A percentile compares a stretch with the other conserved stretches of the same genome.
Conservation (phyloP, 2,888 invertebrate genomes). For the Mimumesa dahlbomi region DNA sequence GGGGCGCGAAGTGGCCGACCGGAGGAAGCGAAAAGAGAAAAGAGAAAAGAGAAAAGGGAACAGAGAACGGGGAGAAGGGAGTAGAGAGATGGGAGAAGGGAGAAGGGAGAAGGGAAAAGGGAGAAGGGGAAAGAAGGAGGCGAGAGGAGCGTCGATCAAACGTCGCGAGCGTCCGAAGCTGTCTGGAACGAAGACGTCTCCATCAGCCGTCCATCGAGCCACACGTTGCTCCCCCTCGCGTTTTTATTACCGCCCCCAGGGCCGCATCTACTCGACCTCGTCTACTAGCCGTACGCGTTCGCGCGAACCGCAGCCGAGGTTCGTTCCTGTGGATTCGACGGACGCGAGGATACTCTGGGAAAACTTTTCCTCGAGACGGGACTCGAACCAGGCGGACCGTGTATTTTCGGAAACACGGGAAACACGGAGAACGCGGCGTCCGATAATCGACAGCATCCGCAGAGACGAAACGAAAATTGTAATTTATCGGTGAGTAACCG, state of each 20-base stretch:
- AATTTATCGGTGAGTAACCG: conserved; percentile 7
- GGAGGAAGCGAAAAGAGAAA: conserved; percentile 37
- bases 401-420: too few relatives aligned
- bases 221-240: conserved; percentile 61
- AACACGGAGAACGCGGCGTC: too few relatives aligned
- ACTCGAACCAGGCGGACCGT: too few relatives aligned
- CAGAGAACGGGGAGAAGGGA: conserved; percentile 11
- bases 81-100: conserved; percentile 35
- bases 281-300: conserved; percentile 24
- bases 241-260: conserved; percentile 67
- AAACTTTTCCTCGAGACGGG: too few relatives aligned
- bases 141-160: conserved; percentile 71
- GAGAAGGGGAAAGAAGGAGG: not conserved
- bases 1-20: conserved; percentile 60
- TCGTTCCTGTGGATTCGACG: too few relatives aligned
- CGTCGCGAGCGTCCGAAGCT: conserved; percentile 68
- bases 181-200: conserved; percentile 72
- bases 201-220: conserved; percentile 72
- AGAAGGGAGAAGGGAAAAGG: conserved; percentile 1
- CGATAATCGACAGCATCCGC: not conserved
- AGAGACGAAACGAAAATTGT: not conserved
- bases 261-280: conserved; percentile 50
- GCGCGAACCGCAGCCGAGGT: too few relatives aligned
- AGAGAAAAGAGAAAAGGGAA: conserved; percentile 1
- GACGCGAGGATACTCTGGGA: too few relatives aligned